Evolutionary conservation across 2,888 invertebrate species (phyloP), one percentile per base, ranked within the genome.

Genomic region (Agrilus mali): DNA sequence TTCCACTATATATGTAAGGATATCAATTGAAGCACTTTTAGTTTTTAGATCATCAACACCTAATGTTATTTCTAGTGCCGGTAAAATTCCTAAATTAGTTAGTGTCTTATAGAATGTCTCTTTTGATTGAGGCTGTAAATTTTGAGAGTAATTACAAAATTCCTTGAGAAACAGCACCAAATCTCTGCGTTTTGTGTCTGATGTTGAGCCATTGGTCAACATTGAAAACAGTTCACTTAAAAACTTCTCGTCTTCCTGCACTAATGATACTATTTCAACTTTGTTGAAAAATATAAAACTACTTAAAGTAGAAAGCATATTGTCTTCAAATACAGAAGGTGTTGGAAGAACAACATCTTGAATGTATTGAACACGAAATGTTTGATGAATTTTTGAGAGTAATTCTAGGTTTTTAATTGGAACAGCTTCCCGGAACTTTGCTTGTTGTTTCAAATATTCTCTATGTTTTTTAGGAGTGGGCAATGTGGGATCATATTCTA

Each of bases 271-370:
- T 70, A 98, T 99, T 75, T 98, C 97, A 64, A 96, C 92, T 74
- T 99, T 97, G 73, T 96, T 97, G 73, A 98, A 98, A 77, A 95
- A 98, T 70, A 99, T 92, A 75, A 97, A 97, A 75, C 95, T 96
- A 65, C 89, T 92, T 60, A 99, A 74, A 47, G 95, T 93, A 60
- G 94, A 95, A 52, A 98, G 77, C 80, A 97, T 84, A 67, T 97
- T 98, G 68, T 99, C 99, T 66, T 99, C 99, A 69, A 97, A 98
- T 57, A 99, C 90, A 54, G 95, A 95, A 10, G 98, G 97, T 39
- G 97, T 93, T 17, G 98, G 98, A 63, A 99, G 74, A 58, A 98
- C 97, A 58, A 97, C 95, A 71, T 99, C 98, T 64, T 90, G 89
- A 60, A 98, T 96, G 70, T 99, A 99, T 73, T 99, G 98, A 61